These are phyloP conservation scores for Paradoxurus hermaphroditus DNA, from an alignment of 2,113 vertebrate genomes.

Conservation along the genomic window DNA sequence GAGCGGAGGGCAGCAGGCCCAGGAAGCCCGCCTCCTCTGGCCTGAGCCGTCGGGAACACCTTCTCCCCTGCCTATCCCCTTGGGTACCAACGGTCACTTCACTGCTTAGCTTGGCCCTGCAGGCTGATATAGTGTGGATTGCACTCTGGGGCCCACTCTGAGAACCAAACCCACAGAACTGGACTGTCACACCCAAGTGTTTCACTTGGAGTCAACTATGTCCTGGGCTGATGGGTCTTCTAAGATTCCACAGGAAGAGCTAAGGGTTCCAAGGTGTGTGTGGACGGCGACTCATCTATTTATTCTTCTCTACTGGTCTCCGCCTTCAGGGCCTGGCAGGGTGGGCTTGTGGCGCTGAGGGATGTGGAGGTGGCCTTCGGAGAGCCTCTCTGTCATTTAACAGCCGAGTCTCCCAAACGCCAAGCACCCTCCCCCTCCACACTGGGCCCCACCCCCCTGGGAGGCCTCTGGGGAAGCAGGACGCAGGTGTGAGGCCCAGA, in stretches of 20 bases:
- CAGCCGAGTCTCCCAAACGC: background rate
- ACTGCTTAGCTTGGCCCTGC: background rate
- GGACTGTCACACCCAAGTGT: constrained; percentile 71
- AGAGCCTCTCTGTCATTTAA: background rate
- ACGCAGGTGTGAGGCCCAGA: background rate
- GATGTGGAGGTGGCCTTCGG: background rate
- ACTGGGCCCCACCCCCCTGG: rapidly evolving
- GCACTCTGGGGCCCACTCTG: constrained; percentile 44
- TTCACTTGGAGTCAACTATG: constrained; percentile 63
- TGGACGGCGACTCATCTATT: background rate
- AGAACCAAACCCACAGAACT: constrained; percentile 74
- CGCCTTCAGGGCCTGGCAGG: background rate
- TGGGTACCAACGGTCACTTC: background rate
- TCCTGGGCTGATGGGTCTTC: constrained; percentile 54
- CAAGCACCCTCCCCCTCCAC: background rate
- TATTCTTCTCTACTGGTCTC: background rate
- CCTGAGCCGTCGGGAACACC: background rate
- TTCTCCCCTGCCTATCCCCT: background rate
- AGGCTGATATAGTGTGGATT: background rate
- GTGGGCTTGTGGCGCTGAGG: background rate
- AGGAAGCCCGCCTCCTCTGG: background rate
- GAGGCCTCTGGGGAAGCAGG: background rate
- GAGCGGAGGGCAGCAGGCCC: background rate
- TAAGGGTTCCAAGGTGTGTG: background rate
- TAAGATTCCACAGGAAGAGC: constrained; percentile 55